These are phyloP conservation scores for Drosophila trapezifrons DNA, from an alignment of 1,140 invertebrate species.

Conservation along the genomic window DNA sequence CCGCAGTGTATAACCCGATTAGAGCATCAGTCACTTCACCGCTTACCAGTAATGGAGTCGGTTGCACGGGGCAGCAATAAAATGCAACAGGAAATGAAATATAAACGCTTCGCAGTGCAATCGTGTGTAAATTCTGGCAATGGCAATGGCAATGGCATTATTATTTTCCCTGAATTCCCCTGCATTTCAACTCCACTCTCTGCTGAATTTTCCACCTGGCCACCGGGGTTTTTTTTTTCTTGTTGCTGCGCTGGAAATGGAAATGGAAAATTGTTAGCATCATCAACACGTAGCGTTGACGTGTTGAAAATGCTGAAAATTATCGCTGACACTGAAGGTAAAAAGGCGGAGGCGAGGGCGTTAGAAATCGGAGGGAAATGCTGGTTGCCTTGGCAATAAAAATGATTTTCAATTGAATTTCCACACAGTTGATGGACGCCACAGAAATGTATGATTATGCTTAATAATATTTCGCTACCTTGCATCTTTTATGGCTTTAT, in stretches of 20 bases:
- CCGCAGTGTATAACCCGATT: slow-evolving; percentile 16
- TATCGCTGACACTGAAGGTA: slow-evolving; percentile 29
- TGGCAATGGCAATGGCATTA: slow-evolving; percentile 37
- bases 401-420: slow-evolving; percentile 77
- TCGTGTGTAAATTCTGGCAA: slow-evolving; percentile 55
- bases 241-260: slow-evolving; percentile 22
- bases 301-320: slow-evolving; percentile 69
- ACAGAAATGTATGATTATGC: slow-evolving; percentile 68
- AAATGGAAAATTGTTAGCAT: slow-evolving; percentile 67
- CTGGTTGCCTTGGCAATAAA: slow-evolving; percentile 67
- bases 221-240: too few relatives aligned
- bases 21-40: slow-evolving; percentile 5
- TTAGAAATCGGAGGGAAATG: background rate
- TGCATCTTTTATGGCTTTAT: slow-evolving; percentile 7
- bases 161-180: slow-evolving; percentile 36
- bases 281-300: slow-evolving; percentile 71
- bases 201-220: background rate
- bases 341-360: too few relatives aligned
- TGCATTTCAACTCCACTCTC: slow-evolving; percentile 21
- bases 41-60: slow-evolving; percentile 11
- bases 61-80: slow-evolving; percentile 36
- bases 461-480: slow-evolving; percentile 41
- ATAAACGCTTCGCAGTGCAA: slow-evolving; percentile 48
- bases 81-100: slow-evolving; percentile 64
- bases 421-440: slow-evolving; percentile 41